Conservation (phyloP, 2,888 invertebrate genomes). For the Caenorhabditis sinica region DNA sequence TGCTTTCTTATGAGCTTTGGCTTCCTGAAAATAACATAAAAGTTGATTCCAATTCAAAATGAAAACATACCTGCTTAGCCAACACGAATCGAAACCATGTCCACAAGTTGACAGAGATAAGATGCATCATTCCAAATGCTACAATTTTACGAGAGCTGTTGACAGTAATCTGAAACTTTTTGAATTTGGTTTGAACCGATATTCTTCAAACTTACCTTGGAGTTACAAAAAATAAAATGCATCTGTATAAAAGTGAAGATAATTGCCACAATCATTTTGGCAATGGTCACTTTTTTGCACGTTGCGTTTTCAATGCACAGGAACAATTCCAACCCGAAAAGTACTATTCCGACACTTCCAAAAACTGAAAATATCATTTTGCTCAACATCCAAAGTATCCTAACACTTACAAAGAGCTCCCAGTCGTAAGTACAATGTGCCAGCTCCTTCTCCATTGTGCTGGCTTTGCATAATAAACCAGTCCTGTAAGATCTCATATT, state of each 20-base stretch:
- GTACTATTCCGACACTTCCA: slow-evolving; percentile 81
- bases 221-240: slow-evolving; percentile 83
- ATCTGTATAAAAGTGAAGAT: slow-evolving; percentile 83
- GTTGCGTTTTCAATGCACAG: slow-evolving; percentile 76
- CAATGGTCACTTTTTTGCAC: slow-evolving; percentile 73
- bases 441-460: slow-evolving; percentile 80
- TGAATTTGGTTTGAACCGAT: neutral
- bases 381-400: neutral
- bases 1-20: slow-evolving; percentile 68
- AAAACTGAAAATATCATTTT: slow-evolving; percentile 76
- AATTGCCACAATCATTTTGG: slow-evolving; percentile 80
- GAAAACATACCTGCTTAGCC: slow-evolving; percentile 76
- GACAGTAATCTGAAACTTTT: slow-evolving; percentile 76
- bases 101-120: slow-evolving; percentile 82
- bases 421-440: slow-evolving; percentile 80
- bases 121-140: slow-evolving; percentile 82
- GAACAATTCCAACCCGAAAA: slow-evolving; percentile 82
- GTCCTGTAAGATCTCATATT: slow-evolving; percentile 59
- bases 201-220: slow-evolving; percentile 76
- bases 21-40: slow-evolving; percentile 60
- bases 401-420: slow-evolving; percentile 79
- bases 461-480: slow-evolving; percentile 72
- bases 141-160: slow-evolving; percentile 75
- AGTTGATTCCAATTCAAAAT: too few relatives aligned
- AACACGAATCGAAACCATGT: slow-evolving; percentile 83